Percentiles rank a stretch among this genome's conserved stretches.
These are phyloP conservation scores for Scylla paramamosain DNA, from an alignment of 1,140 invertebrate species.

Conservation along the genomic window DNA sequence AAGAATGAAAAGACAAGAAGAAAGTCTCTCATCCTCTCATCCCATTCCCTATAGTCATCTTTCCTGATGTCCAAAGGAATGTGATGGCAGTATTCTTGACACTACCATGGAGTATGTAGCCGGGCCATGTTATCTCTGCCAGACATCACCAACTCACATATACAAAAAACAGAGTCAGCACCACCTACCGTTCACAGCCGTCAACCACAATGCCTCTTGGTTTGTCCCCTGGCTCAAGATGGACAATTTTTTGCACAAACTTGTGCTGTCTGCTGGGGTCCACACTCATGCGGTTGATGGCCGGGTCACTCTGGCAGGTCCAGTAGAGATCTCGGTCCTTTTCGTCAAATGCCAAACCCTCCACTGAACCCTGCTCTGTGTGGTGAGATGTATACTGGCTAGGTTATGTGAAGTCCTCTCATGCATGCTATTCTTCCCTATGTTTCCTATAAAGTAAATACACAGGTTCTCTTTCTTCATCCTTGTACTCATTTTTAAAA, in stretches of 20 bases:
- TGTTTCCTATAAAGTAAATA: no score
- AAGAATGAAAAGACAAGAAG: no score
- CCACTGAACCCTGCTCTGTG: constrained; percentile 87
- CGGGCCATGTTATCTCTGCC: no score
- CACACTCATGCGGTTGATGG: constrained; percentile 85
- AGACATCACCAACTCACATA: no score
- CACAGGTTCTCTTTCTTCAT: no score
- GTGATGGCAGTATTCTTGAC: no score
- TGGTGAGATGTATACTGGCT: neutral
- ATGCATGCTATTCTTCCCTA: no score
- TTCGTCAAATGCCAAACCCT: constrained; percentile 90
- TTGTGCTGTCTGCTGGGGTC: constrained; percentile 82
- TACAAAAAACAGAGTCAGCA: neutral
- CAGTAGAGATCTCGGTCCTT: constrained; percentile 87
- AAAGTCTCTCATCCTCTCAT: no score
- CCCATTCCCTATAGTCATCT: no score
- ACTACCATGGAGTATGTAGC: no score
- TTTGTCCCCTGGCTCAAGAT: constrained; percentile 86
- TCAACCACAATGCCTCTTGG: constrained; percentile 91
- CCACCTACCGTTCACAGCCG: constrained; percentile 86
- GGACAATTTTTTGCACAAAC: constrained; percentile 83
- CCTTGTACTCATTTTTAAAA: constrained; percentile 84
- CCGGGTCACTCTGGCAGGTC: constrained; percentile 91
- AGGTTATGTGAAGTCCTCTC: neutral
- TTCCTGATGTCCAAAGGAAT: no score